These are phyloP conservation scores for Micrasema longulum DNA, from an alignment of 1,140 invertebrate genomes.

Conservation along the genomic window DNA sequence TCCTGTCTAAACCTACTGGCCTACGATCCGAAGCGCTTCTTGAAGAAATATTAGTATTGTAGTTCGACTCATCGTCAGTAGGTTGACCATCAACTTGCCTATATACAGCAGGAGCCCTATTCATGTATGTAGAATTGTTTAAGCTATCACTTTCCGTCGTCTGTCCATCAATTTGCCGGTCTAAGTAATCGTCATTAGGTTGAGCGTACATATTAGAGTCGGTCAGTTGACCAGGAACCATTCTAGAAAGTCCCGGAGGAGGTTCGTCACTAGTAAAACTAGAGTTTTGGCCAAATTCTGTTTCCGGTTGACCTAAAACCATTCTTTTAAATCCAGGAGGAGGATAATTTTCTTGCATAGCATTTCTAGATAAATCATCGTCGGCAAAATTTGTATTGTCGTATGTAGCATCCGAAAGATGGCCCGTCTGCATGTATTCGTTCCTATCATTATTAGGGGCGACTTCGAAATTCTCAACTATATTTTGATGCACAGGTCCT, in stretches of 20 bases:
- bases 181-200: constrained; percentile 62
- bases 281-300: constrained; percentile 66
- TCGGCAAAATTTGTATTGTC: constrained; percentile 58
- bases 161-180: constrained; percentile 64
- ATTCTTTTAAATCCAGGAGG: constrained; percentile 73
- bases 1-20: constrained; percentile 63
- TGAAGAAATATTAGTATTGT: constrained; percentile 56
- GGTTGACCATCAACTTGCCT: constrained; percentile 64
- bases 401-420: constrained; percentile 71
- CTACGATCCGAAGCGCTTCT: constrained; percentile 58
- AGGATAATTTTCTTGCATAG: constrained; percentile 63
- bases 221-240: constrained; percentile 70
- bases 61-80: constrained; percentile 58
- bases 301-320: constrained; percentile 74
- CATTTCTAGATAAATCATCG: constrained; percentile 46
- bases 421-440: constrained; percentile 79
- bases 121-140: constrained; percentile 52
- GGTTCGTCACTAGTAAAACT: constrained; percentile 68
- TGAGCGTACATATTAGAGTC: constrained; percentile 62
- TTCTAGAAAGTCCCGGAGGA: constrained; percentile 69
- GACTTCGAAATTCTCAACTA: constrained; percentile 70
- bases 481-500: constrained; percentile 47
- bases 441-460: constrained; percentile 76
- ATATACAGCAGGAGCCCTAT: constrained; percentile 55
- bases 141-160: constrained; percentile 59